A percentile compares a stretch with the other conserved stretches of the same genome.
These are phyloP conservation scores for Atrina japonica DNA, from an alignment of 2,888 invertebrate species.

Conservation along the genomic window DNA sequence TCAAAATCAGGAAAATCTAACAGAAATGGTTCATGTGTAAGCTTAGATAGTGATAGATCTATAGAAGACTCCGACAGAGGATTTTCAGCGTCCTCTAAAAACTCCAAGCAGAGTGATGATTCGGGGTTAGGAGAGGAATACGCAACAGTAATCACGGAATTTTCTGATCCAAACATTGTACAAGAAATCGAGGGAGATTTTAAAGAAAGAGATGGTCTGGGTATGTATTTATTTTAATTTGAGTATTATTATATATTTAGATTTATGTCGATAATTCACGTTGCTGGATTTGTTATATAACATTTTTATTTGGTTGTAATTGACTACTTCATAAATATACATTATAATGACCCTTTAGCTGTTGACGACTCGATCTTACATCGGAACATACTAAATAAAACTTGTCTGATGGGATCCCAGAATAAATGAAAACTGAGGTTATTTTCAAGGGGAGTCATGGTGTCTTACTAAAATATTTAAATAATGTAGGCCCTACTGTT, in stretches of 20 bases:
- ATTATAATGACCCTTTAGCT: too few relatives aligned
- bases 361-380: too few relatives aligned
- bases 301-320: too few relatives aligned
- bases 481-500: too few relatives aligned
- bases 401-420: too few relatives aligned
- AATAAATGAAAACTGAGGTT: too few relatives aligned
- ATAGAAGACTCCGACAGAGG: slow-evolving; percentile 63
- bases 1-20: slow-evolving; percentile 49
- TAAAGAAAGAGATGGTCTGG: slow-evolving; percentile 62
- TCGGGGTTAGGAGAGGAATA: slow-evolving; percentile 75
- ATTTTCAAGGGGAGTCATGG: too few relatives aligned
- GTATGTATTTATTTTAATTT: slow-evolving; percentile 51
- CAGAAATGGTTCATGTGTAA: slow-evolving; percentile 57
- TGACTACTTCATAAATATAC: too few relatives aligned
- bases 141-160: slow-evolving; percentile 70
- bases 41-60: slow-evolving; percentile 55
- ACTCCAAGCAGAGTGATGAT: slow-evolving; percentile 72
- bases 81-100: slow-evolving; percentile 74
- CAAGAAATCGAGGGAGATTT: slow-evolving; percentile 65
- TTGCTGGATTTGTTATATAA: background rate
- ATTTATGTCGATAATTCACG: background rate
- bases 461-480: too few relatives aligned
- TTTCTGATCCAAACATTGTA: slow-evolving; percentile 66
- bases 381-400: too few relatives aligned
- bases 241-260: background rate